Conservation (phyloP, 2,888 invertebrate genomes). For the Drosophila peninsularis region DNA sequence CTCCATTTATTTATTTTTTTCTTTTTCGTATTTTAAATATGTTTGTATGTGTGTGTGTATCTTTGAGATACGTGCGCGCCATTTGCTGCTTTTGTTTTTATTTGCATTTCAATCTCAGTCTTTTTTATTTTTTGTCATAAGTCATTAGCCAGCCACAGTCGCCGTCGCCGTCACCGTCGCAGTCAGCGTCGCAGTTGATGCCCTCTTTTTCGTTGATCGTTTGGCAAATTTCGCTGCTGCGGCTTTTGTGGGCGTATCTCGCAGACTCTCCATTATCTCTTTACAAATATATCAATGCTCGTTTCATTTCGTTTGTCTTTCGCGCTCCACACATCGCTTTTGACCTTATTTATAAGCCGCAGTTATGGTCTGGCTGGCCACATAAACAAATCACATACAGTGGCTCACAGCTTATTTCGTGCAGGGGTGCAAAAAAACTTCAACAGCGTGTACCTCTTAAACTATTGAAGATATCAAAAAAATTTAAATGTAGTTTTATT, state of each 20-base stretch:
- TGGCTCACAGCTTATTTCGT: too few species aligned
- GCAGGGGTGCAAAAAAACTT: too few species aligned
- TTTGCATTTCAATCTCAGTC: conserved; percentile 59
- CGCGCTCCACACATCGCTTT: conserved; percentile 51
- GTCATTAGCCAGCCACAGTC: conserved; percentile 38
- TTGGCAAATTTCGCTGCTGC: conserved; percentile 73
- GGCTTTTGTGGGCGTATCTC: conserved; percentile 71
- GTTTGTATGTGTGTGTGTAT: conserved; percentile 22
- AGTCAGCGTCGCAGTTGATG: conserved; percentile 12
- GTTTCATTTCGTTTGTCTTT: conserved; percentile 20
- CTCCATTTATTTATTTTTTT: conserved; percentile 26
- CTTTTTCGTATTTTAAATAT: conserved; percentile 8
- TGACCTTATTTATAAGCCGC: conserved; percentile 69
- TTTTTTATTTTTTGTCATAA: conserved; percentile 44
- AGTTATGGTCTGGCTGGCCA: conserved; percentile 60
- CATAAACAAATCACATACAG: conserved; percentile 73
- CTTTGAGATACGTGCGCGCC: conserved; percentile 58
- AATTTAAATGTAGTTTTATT: too few species aligned
- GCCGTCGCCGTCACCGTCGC: conserved; percentile 9
- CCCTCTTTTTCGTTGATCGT: conserved; percentile 45
- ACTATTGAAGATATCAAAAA: too few species aligned
- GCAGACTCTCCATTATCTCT: conserved; percentile 38
- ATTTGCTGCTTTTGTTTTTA: conserved; percentile 39
- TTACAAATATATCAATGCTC: conserved; percentile 69
- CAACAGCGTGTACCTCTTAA: too few species aligned